Percentiles rank a stretch among this genome's conserved stretches.
These are phyloP conservation scores for Sipunculus nudus DNA, from an alignment of 2,888 invertebrate genomes.

Conservation along the genomic window DNA sequence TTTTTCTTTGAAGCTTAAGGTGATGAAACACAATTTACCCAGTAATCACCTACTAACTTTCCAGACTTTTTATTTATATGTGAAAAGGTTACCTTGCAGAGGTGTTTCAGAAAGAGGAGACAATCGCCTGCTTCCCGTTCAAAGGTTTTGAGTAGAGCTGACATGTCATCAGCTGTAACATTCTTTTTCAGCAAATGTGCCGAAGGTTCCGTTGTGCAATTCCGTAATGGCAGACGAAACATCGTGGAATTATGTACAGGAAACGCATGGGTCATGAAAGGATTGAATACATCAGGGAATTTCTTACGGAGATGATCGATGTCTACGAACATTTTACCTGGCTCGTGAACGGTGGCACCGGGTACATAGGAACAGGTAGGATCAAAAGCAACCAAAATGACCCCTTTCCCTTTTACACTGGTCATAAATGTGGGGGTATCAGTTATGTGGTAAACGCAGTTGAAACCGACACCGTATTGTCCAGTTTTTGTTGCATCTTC, in stretches of 20 bases:
- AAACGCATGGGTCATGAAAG: slow-evolving; percentile 43
- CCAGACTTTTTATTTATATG: slow-evolving; percentile 27
- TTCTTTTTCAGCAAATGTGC: slow-evolving; percentile 45
- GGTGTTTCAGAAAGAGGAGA: slow-evolving; percentile 51
- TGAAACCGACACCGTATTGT: slow-evolving; percentile 63
- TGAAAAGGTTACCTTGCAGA: slow-evolving; percentile 42
- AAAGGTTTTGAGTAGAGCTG: slow-evolving; percentile 41
- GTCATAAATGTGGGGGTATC: slow-evolving; percentile 58
- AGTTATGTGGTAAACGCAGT: slow-evolving; percentile 60
- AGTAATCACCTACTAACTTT: slow-evolving; percentile 21
- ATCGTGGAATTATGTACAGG: slow-evolving; percentile 41
- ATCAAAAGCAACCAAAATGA: slow-evolving; percentile 55
- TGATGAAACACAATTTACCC: slow-evolving; percentile 20
- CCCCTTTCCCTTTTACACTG: slow-evolving; percentile 34
- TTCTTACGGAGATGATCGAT: slow-evolving; percentile 17
- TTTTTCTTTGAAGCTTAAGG: slow-evolving; percentile 16
- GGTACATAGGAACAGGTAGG: slow-evolving; percentile 52
- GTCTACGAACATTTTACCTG: slow-evolving; percentile 38
- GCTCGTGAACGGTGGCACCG: slow-evolving; percentile 33
- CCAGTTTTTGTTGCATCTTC: slow-evolving; percentile 56
- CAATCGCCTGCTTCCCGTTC: slow-evolving; percentile 42
- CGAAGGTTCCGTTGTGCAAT: slow-evolving; percentile 34
- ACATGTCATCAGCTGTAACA: slow-evolving; percentile 27
- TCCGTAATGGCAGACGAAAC: slow-evolving; percentile 56
- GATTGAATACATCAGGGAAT: slow-evolving; percentile 41